Conservation (phyloP, 1,140 invertebrate species). For the Saccostrea cuccullata region DNA sequence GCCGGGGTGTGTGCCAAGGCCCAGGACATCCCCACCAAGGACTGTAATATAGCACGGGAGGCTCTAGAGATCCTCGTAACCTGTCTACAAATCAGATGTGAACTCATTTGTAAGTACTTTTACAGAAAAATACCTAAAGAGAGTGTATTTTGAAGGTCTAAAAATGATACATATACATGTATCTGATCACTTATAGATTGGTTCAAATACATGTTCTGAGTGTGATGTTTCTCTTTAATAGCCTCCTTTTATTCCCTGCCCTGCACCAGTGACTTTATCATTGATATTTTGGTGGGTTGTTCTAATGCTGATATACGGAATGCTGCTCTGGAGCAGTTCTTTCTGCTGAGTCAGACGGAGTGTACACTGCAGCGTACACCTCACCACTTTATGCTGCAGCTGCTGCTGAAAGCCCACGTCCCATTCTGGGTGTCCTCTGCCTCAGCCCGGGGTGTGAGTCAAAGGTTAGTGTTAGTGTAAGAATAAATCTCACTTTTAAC, state of each 20-base stretch:
- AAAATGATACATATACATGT: no score
- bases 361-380: constrained; percentile 66
- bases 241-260: constrained; percentile 79
- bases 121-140: neutral
- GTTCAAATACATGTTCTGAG: no score
- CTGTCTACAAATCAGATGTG: constrained; percentile 78
- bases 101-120: constrained; percentile 77
- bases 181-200: no score
- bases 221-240: constrained; percentile 58
- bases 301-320: constrained; percentile 77
- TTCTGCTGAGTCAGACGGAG: constrained; percentile 75
- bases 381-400: constrained; percentile 78
- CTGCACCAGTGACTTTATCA: constrained; percentile 80
- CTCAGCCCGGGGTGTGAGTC: constrained; percentile 79
- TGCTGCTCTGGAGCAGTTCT: constrained; percentile 79
- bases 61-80: constrained; percentile 80
- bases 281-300: constrained; percentile 81
- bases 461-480: constrained; percentile 74
- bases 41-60: constrained; percentile 79
- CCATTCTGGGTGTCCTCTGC: constrained; percentile 81
- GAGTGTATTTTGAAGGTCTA: no score
- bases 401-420: constrained; percentile 80
- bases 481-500: neutral
- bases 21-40: constrained; percentile 75
- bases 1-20: constrained; percentile 79